Evolutionary conservation across 2,113 vertebrate genomes (phyloP).

Genomic region (Dascyllus trimaculatus): DNA sequence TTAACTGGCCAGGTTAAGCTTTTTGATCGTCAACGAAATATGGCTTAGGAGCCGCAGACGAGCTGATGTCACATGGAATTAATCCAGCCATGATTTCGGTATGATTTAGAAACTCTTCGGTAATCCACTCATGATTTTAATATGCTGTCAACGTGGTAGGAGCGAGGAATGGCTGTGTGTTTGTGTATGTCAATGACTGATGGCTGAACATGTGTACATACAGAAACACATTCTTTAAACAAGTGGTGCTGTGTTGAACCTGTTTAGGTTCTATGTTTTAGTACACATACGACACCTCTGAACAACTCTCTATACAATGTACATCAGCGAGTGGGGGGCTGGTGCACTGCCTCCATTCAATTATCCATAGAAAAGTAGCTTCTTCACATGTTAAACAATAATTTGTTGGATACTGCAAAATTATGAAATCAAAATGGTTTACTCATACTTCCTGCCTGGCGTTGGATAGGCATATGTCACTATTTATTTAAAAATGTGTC

Average conservation of each 20-base stretch:
- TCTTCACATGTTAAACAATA: too few relatives aligned
- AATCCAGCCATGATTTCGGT: constrained; percentile 77
- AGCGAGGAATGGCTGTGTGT: constrained; percentile 4
- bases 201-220: constrained; percentile 30
- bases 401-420: too few relatives aligned
- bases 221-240: neutral
- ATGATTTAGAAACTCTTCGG: constrained; percentile 73
- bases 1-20: constrained; percentile 80
- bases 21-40: constrained; percentile 83
- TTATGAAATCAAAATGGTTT: too few relatives aligned
- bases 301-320: too few relatives aligned
- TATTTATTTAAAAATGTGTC: too few relatives aligned
- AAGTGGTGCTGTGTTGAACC: neutral
- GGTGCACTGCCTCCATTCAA: too few relatives aligned
- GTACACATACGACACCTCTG: too few relatives aligned
- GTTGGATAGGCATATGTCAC: too few relatives aligned
- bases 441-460: too few relatives aligned
- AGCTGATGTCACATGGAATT: constrained; percentile 76
- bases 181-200: constrained; percentile 36
- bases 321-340: too few relatives aligned
- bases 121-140: constrained; percentile 79
- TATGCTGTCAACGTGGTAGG: constrained; percentile 56
- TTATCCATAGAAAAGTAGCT: too few relatives aligned
- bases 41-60: constrained; percentile 75
- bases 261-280: too few relatives aligned